Conservation (phyloP, 2,113 vertebrate species). For the Poecilia latipinna region DNA sequence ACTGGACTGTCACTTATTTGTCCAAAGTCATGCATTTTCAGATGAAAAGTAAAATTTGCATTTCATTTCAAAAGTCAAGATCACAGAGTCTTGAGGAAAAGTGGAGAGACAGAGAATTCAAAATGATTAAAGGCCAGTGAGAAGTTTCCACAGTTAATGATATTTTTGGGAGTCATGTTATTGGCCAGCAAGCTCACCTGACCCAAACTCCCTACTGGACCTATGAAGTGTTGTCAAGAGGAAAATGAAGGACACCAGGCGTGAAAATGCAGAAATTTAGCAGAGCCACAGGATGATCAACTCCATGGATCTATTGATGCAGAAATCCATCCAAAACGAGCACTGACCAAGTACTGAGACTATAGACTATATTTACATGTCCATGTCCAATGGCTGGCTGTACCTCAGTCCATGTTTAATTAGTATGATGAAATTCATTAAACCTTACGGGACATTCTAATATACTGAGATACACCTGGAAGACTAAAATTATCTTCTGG, state of each 20-base stretch:
- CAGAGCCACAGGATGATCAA: no score
- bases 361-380: no score
- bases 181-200: neutral
- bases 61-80: neutral
- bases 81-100: neutral
- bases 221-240: neutral
- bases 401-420: no score
- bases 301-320: no score
- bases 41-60: neutral
- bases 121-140: no score
- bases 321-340: no score
- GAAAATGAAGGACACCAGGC: no score
- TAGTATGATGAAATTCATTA: no score
- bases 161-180: neutral
- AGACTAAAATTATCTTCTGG: conserved; percentile 18
- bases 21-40: neutral
- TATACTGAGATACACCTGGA: neutral
- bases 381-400: no score
- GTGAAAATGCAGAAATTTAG: no score
- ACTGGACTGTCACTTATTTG: neutral
- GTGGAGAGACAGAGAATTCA: neutral
- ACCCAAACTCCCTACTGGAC: neutral
- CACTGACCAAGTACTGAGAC: no score
- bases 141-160: neutral
- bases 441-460: neutral